These are phyloP conservation scores for Oreortyx pictus DNA, from an alignment of 2,797 vertebrate species.

Conservation along the genomic window DNA sequence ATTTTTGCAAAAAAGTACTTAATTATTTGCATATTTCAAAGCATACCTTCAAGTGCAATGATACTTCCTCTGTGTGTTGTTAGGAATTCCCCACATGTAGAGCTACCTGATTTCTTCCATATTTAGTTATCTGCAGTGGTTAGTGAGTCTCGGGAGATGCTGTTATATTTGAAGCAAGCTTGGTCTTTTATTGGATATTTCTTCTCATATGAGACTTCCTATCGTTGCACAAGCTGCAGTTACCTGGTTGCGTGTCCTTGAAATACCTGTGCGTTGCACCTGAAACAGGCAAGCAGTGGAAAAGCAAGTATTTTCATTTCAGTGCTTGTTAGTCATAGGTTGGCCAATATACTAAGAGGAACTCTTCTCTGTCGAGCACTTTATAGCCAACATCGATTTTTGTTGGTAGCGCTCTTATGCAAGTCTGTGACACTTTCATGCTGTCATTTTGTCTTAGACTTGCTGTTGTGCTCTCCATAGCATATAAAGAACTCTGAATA, in stretches of 20 bases:
- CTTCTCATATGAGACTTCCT: not conserved
- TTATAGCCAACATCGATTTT: not conserved
- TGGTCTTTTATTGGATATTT: not conserved
- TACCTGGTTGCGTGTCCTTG: not conserved
- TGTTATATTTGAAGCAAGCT: not conserved
- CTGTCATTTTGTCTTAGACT: not conserved
- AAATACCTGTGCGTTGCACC: not conserved
- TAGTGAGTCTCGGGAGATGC: not conserved
- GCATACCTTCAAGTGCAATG: not conserved
- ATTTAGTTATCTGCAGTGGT: not conserved
- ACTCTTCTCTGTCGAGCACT: not conserved
- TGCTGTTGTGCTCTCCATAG: rapidly evolving
- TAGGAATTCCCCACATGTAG: not conserved
- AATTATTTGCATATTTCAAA: not conserved
- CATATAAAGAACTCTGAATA: not conserved
- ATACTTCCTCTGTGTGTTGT: not conserved
- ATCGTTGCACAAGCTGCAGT: not conserved
- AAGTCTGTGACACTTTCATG: not conserved
- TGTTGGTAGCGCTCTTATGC: not conserved
- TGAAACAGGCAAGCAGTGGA: not conserved
- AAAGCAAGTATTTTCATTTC: not conserved
- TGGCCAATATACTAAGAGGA: not conserved
- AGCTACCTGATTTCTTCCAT: not conserved
- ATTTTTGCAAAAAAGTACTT: not conserved
- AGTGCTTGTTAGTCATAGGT: not conserved